phyloP scores from a whole-genome alignment of 2,797 vertebrate genomes.

The Leptatherina wallacei region DNA sequence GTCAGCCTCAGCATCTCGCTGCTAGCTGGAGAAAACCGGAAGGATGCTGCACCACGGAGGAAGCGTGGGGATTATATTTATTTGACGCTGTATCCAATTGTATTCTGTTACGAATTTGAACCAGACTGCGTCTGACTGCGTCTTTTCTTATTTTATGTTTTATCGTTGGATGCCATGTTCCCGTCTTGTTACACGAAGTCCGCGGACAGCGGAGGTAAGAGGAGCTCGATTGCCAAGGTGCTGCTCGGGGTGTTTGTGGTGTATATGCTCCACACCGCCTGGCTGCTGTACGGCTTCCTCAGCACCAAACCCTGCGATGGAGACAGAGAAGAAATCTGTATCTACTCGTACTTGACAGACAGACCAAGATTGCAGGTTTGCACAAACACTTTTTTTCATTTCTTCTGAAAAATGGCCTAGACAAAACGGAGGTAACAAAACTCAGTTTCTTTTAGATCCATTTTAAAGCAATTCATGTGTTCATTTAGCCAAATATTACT shows the following conservation, averaged over 20 bases:
- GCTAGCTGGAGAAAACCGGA: constrained; percentile 58
- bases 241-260: constrained; percentile 92
- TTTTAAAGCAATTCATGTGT: too few relatives aligned
- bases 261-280: constrained; percentile 93
- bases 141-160: background rate
- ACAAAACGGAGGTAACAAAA: too few relatives aligned
- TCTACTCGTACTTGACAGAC: constrained; percentile 88
- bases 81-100: constrained; percentile 11
- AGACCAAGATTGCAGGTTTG: constrained; percentile 91
- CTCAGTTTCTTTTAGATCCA: too few relatives aligned
- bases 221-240: constrained; percentile 88
- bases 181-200: constrained; percentile 80
- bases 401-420: background rate
- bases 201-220: constrained; percentile 66
- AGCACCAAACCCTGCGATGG: constrained; percentile 90
- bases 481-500: background rate
- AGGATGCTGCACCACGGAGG: constrained; percentile 61
- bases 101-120: background rate
- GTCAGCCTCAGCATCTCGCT: constrained; percentile 57
- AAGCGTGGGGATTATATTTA: constrained; percentile 34
- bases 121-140: background rate
- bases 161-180: constrained; percentile 65
- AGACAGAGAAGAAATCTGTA: constrained; percentile 79
- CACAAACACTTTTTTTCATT: background rate
- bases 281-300: constrained; percentile 94